These are phyloP conservation scores for Harpagoxenus sublaevis DNA, from an alignment of 2,888 invertebrate genomes.

Conservation along the genomic window DNA sequence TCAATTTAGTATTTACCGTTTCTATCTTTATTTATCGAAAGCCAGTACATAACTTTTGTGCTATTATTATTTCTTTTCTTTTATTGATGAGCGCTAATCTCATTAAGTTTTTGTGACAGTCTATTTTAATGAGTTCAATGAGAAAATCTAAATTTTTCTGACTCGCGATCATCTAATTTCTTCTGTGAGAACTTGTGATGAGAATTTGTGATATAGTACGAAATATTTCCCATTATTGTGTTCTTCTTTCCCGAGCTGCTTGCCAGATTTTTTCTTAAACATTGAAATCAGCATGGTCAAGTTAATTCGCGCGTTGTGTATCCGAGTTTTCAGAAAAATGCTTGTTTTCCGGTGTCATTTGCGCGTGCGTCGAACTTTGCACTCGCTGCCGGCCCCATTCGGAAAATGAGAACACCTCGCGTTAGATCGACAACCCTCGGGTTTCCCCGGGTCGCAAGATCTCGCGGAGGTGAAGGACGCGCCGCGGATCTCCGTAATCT, in stretches of 20 bases:
- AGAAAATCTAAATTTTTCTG: not conserved
- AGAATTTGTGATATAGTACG: not conserved
- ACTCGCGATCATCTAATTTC: not conserved
- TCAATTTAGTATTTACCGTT: not conserved
- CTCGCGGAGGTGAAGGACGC: conserved; percentile 74
- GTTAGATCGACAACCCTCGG: conserved; percentile 74
- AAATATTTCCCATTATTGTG: not conserved
- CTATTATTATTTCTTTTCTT: conserved; percentile 9
- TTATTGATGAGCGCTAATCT: not conserved
- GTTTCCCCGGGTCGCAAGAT: conserved; percentile 72
- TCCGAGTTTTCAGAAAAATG: not conserved
- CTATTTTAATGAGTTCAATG: not conserved
- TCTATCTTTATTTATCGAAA: not conserved
- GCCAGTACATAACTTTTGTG: too few relatives aligned
- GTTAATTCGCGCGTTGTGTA: not conserved
- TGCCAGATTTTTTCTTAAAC: not conserved
- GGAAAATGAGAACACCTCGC: conserved; percentile 74
- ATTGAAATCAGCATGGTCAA: not conserved
- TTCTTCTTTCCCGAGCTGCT: not conserved
- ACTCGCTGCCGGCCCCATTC: conserved; percentile 60
- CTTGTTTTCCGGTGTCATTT: conserved; percentile 19
- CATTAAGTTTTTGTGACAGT: not conserved
- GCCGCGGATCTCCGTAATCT: conserved; percentile 54
- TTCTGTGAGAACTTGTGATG: not conserved
- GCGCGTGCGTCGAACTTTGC: conserved; percentile 70